A percentile compares a stretch with the other conserved stretches of the same genome.
Conservation (phyloP, 53 echinoderm and acorn worm species). For the Holothuria leucospilota region DNA sequence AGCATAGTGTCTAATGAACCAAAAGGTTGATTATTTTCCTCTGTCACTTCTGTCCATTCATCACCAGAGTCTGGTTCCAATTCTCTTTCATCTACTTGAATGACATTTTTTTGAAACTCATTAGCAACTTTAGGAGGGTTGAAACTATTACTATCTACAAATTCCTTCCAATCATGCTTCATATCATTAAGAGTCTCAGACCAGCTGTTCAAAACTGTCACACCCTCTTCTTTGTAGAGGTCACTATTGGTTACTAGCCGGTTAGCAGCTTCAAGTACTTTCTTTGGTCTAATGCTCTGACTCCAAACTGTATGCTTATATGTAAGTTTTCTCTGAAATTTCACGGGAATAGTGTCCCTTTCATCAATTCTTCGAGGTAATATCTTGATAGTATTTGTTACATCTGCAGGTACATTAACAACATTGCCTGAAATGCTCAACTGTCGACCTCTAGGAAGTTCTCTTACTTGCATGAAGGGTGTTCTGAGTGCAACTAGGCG, state of each 20-base stretch:
- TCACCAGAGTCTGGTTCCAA: conserved; percentile 51
- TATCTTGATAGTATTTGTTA: conserved; percentile 23
- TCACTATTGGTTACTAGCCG: conserved; percentile 34
- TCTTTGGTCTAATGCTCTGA: conserved; percentile 58
- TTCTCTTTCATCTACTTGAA: background rate
- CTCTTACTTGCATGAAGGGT: conserved; percentile 60
- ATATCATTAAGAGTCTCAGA: background rate
- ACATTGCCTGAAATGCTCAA: conserved; percentile 47
- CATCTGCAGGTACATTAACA: conserved; percentile 55
- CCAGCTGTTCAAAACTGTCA: background rate
- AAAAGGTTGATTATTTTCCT: conserved; percentile 11
- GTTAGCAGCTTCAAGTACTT: conserved; percentile 62
- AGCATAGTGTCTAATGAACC: conserved; percentile 61
- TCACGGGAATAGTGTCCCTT: conserved; percentile 44
- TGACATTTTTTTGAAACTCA: background rate
- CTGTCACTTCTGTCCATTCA: conserved; percentile 55
- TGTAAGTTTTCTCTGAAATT: conserved; percentile 60
- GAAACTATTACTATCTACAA: background rate
- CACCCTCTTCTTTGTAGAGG: conserved; percentile 47
- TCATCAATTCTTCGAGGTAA: conserved; percentile 44
- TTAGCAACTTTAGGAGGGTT: background rate
- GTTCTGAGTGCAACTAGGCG: conserved; percentile 52
- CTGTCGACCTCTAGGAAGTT: conserved; percentile 59
- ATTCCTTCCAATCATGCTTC: conserved; percentile 26
- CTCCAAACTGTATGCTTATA: conserved; percentile 42